Evolutionary conservation across 2,888 invertebrate species (phyloP), one percentile per base, ranked within the genome.

Genomic region (Leucoma salicis): DNA sequence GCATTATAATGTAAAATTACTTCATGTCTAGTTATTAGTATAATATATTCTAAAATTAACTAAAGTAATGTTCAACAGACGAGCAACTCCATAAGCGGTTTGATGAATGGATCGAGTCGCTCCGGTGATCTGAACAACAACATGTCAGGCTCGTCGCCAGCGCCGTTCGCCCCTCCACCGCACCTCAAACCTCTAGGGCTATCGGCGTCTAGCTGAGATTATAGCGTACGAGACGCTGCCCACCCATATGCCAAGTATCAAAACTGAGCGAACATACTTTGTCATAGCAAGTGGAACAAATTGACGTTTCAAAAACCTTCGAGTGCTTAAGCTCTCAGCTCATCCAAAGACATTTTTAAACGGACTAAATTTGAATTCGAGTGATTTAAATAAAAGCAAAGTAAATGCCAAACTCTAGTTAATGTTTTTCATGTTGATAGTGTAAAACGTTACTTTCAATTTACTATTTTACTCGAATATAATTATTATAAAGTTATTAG

Each of bases 101-200:
- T 92, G 65, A 91, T 92, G 87, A 92, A 92, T 74, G 92, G 89
- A 21, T 82, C 87, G 2, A 70, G 79, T 48, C 73, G 86, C 42
- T 81, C 92, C 37, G 93, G 93, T n/a, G 93, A 93, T 73, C 78
- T 92, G 58, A 93, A 93, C 88, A 93, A 93, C 85, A 93, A 93
- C 81, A 93, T 92, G 92, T 92, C 92, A 11, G 91, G 87, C 52
- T 74, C 91, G 49, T 84, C 84, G 14, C 77, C 87, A 31, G 86
- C 87, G 12, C 70, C 84, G 24, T 85, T 84, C 69, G 66, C 74
- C 42, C 77, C 90, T 1, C 91, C 91, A 47, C 79, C 91, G 63
- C 92, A 91, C 78, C 88, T 91, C 68, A 88, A 90, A 66, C 89
- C 92, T 44, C 89, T 92, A 43, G 91, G 92, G 39, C 83, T 92